These are phyloP conservation scores for Malaclemys terrapin DNA, from an alignment of 2,113 vertebrate species.

Conservation along the genomic window DNA sequence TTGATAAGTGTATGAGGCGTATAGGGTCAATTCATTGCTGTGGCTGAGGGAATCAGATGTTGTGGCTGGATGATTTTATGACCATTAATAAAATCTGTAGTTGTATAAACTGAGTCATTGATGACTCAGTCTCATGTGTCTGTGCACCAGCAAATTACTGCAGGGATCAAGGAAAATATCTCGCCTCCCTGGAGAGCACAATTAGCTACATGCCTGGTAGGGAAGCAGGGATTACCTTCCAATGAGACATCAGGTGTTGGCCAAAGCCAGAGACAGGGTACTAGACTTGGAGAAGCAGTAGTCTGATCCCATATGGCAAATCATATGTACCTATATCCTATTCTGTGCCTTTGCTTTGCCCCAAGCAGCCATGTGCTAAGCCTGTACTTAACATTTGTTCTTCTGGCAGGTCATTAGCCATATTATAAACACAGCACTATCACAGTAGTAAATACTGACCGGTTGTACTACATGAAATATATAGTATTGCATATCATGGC, in stretches of 20 bases:
- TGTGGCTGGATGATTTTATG: background rate
- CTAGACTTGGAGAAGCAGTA: slow-evolving; percentile 1
- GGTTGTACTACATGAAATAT: background rate
- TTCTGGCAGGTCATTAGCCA: background rate
- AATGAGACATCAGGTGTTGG: background rate
- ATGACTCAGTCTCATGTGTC: background rate
- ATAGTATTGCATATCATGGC: background rate
- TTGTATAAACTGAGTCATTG: background rate
- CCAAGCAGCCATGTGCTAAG: background rate
- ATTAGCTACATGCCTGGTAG: background rate
- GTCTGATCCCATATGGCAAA: background rate
- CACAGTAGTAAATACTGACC: background rate
- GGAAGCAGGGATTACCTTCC: background rate
- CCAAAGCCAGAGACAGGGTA: background rate
- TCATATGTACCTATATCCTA: background rate
- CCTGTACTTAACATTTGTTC: background rate
- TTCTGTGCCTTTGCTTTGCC: slow-evolving; percentile 14
- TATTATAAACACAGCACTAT: background rate
- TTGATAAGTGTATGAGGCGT: background rate
- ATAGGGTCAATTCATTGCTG: background rate
- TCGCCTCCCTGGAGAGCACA: background rate
- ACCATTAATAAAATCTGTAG: background rate
- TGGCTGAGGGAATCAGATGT: background rate
- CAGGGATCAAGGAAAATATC: background rate
- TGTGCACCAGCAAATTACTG: background rate